These are phyloP conservation scores for Camponotus fellah DNA, from an alignment of 2,888 invertebrate species.

Conservation along the genomic window DNA sequence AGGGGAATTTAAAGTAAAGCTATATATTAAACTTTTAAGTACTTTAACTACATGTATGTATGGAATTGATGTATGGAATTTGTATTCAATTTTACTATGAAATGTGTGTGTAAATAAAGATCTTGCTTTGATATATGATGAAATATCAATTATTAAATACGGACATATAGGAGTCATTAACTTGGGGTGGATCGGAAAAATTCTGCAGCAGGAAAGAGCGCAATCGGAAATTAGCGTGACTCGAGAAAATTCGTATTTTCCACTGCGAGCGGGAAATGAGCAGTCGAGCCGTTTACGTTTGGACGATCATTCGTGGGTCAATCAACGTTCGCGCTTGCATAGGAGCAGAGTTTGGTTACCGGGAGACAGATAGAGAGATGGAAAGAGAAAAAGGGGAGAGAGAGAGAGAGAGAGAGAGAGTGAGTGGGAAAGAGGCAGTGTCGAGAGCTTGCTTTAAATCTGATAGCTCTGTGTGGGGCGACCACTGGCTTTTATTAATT, in stretches of 20 bases:
- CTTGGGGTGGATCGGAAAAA: not conserved
- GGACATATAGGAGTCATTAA: not conserved
- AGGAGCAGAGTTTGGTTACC: constrained; percentile 50
- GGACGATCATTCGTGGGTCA: constrained; percentile 74
- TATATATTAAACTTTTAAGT: not conserved
- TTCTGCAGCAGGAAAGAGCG: not conserved
- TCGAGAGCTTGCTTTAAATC: constrained; percentile 78
- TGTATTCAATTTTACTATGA: not conserved
- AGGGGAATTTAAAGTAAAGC: not conserved
- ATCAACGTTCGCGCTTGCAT: constrained; percentile 69
- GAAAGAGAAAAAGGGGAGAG: constrained; percentile 13
- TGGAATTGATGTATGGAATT: constrained; percentile 5
- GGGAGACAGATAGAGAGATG: constrained; percentile 40
- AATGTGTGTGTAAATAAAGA: not conserved
- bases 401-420: not conserved
- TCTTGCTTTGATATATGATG: not conserved
- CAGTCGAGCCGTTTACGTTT: constrained; percentile 65
- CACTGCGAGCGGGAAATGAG: constrained; percentile 72
- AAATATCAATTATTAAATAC: not conserved
- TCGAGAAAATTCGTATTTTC: constrained; percentile 70
- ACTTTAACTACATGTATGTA: not conserved
- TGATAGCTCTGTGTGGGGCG: constrained; percentile 76
- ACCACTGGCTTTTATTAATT: constrained; percentile 81
- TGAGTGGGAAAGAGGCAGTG: constrained; percentile 46
- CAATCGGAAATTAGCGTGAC: constrained; percentile 61